Evolutionary conservation across 2,113 vertebrate genomes (phyloP).

Genomic region (Engraulis encrasicolus): DNA sequence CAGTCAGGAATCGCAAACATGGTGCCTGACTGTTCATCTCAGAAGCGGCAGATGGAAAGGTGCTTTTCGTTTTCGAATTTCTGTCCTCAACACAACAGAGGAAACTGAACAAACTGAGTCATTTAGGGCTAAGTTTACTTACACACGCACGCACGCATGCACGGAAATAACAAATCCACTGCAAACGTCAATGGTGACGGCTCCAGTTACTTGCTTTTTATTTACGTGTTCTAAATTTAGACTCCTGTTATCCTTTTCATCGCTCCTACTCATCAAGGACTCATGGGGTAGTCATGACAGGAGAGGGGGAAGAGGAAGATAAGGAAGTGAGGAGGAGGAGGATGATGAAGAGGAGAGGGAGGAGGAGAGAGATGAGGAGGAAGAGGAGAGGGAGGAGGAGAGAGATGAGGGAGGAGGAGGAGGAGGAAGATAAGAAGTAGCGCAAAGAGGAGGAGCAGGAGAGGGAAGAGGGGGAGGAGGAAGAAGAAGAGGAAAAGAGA

Average conservation of each 20-base stretch:
- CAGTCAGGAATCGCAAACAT: too few relatives aligned
- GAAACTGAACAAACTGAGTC: not conserved
- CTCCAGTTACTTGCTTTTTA: not conserved
- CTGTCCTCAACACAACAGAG: not conserved
- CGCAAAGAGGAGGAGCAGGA: not conserved
- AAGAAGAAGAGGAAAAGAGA: too few relatives aligned
- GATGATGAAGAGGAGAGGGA: too few relatives aligned
- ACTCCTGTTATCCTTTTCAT: not conserved
- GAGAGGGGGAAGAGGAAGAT: too few relatives aligned
- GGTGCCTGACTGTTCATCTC: too few relatives aligned
- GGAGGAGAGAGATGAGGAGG: not conserved
- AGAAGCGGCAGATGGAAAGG: too few relatives aligned
- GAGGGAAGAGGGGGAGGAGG: not conserved
- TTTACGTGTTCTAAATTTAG: not conserved
- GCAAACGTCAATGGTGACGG: not conserved
- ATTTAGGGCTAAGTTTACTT: not conserved
- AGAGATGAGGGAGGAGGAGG: too few relatives aligned
- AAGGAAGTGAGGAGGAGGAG: too few relatives aligned
- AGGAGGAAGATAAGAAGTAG: not conserved
- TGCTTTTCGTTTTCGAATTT: too few relatives aligned
- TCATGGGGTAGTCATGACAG: too few relatives aligned
- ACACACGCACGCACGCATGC: not conserved
- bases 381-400: too few relatives aligned
- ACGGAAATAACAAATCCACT: not conserved
- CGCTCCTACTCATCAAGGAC: not conserved